phyloP scores from a whole-genome alignment of 2,888 invertebrate genomes.

The Phyllotreta striolata region DNA sequence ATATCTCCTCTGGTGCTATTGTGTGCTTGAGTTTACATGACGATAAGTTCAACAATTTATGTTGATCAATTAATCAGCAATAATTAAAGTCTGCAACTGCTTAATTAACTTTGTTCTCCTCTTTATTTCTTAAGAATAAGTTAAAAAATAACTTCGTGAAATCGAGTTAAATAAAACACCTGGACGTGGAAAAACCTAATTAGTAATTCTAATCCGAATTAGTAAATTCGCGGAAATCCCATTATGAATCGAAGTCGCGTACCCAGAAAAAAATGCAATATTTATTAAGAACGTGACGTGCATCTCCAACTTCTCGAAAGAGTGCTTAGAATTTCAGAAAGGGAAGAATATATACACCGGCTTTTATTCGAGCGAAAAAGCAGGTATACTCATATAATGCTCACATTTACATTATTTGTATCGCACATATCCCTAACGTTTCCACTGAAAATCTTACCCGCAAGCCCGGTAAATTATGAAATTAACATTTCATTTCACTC shows the following conservation, averaged over 20 bases:
- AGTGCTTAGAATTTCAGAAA: constrained; percentile 3
- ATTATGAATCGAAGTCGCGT: constrained; percentile 26
- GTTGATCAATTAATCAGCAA: too few species aligned
- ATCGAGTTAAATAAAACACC: too few species aligned
- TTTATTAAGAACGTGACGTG: constrained; percentile 25
- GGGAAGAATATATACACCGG: neutral
- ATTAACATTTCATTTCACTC: too few species aligned
- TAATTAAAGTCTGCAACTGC: too few species aligned
- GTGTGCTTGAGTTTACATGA: too few species aligned
- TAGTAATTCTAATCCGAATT: constrained; percentile 16
- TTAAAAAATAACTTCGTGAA: constrained; percentile 10
- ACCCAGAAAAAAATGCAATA: constrained; percentile 23
- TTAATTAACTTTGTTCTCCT: neutral
- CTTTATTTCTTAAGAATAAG: constrained; percentile 4
- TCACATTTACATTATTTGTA: too few species aligned
- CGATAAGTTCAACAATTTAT: too few species aligned
- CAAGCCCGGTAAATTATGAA: too few species aligned
- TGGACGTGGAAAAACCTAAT: constrained; percentile 20
- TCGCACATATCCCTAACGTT: too few species aligned
- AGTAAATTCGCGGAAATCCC: constrained; percentile 12
- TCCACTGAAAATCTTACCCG: too few species aligned
- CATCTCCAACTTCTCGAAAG: neutral
- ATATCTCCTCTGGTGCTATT: neutral
- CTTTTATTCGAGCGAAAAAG: constrained; percentile 2
- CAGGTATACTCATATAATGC: too few species aligned